A percentile compares a stretch with the other conserved stretches of the same genome.
These are phyloP conservation scores for Mallateleia sp. DNA, from an alignment of 2,888 invertebrate species.

Conservation along the genomic window DNA sequence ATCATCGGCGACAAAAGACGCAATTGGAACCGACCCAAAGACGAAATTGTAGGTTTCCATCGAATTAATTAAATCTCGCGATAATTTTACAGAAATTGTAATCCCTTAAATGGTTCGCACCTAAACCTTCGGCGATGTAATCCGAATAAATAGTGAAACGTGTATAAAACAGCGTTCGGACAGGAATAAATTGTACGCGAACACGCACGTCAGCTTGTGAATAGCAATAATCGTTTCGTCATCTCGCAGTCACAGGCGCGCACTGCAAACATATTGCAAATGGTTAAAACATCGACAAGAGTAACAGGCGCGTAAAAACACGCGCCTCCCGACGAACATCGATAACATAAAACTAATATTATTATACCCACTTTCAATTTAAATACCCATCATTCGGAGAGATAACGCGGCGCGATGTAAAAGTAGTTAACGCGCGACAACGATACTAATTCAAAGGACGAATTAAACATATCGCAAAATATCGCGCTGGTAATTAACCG, in stretches of 20 bases:
- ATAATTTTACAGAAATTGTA: neutral
- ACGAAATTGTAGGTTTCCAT: neutral
- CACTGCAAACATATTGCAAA: slow-evolving; percentile 41
- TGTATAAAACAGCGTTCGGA: slow-evolving; percentile 3
- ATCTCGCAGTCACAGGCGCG: slow-evolving; percentile 25
- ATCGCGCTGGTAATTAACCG: slow-evolving; percentile 57
- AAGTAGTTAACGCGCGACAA: slow-evolving; percentile 40
- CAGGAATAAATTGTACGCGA: slow-evolving; percentile 33
- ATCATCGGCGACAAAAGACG: neutral
- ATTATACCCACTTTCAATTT: slow-evolving; percentile 48
- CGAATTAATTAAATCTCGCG: neutral
- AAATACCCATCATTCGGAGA: slow-evolving; percentile 42
- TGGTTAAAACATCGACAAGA: slow-evolving; percentile 36
- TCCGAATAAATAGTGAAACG: slow-evolving; percentile 42
- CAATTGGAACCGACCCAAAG: neutral
- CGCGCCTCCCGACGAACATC: slow-evolving; percentile 42
- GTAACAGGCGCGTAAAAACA: slow-evolving; percentile 56
- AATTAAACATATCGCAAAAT: slow-evolving; percentile 49
- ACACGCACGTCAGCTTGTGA: slow-evolving; percentile 37
- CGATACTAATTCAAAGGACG: slow-evolving; percentile 51
- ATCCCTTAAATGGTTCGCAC: neutral
- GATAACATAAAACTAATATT: slow-evolving; percentile 61
- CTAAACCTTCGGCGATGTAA: neutral
- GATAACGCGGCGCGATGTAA: slow-evolving; percentile 43
- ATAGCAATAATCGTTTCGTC: slow-evolving; percentile 54